These are phyloP conservation scores for Xenotilapia flavipinnis DNA, from an alignment of 2,113 vertebrate species.

Conservation along the genomic window DNA sequence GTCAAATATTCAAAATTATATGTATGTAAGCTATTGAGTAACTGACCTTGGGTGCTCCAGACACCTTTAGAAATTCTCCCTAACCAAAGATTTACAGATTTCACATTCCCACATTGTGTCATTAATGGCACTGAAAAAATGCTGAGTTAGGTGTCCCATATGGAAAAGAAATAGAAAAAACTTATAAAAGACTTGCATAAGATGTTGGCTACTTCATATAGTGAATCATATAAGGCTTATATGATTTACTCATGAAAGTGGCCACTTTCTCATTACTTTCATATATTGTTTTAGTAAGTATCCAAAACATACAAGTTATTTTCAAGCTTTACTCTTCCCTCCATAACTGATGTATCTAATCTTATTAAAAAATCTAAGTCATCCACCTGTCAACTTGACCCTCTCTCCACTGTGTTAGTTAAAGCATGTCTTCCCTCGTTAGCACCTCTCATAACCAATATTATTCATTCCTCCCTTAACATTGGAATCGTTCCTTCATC, in stretches of 20 bases:
- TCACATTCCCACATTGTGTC: background rate
- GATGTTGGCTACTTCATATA: background rate
- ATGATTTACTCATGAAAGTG: background rate
- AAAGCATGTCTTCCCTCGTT: background rate
- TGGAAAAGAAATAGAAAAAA: background rate
- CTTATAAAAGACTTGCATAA: background rate
- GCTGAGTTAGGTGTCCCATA: background rate
- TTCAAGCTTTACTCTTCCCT: too few relatives aligned
- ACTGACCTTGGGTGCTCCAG: background rate
- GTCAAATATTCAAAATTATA: background rate
- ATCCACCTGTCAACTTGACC: background rate
- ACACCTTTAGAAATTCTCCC: background rate
- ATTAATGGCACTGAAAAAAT: background rate
- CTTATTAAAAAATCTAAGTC: background rate
- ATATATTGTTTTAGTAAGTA: background rate
- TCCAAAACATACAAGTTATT: background rate
- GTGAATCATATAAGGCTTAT: background rate
- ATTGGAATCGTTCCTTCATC: accelerated
- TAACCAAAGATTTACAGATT: background rate
- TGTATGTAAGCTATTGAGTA: background rate
- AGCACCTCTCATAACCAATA: background rate
- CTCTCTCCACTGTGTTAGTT: background rate
- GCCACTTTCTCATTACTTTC: background rate
- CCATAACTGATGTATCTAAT: too few relatives aligned
- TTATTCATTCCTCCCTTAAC: background rate